Percentiles rank a stretch among this genome's conserved stretches.
phyloP scores from a whole-genome alignment of 1,140 invertebrate species.

The Pseudomyrmex concolor region DNA sequence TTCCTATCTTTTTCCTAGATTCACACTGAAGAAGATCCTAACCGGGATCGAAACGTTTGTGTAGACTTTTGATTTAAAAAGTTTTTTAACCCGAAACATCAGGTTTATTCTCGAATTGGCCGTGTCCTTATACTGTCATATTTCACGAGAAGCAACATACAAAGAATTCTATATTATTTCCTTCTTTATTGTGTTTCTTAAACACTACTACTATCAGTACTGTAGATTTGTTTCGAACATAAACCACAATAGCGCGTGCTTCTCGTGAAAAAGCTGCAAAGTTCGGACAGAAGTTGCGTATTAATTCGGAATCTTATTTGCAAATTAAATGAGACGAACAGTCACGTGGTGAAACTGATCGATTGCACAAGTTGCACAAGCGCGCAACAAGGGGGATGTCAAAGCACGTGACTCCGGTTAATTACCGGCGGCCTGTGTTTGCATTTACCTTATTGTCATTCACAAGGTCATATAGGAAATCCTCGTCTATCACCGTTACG shows the following conservation, averaged over 20 bases:
- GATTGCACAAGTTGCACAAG: background rate
- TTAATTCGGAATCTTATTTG: slow-evolving; percentile 27
- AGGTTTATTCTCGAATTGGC: too few species aligned
- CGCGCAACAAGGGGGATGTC: background rate
- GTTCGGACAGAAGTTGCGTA: background rate
- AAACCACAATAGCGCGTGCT: background rate
- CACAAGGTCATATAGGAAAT: background rate
- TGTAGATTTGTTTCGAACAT: slow-evolving; percentile 20
- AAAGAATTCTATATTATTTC: background rate
- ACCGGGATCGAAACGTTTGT: too few species aligned
- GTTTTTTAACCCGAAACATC: too few species aligned
- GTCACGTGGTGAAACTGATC: background rate
- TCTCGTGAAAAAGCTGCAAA: background rate
- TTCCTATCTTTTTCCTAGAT: too few species aligned
- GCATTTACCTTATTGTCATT: background rate
- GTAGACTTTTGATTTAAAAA: too few species aligned
- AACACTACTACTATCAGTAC: too few species aligned
- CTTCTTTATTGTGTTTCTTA: background rate
- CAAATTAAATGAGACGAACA: background rate
- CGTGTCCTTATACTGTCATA: too few species aligned
- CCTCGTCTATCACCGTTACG: too few species aligned
- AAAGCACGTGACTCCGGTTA: background rate
- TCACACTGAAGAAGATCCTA: too few species aligned
- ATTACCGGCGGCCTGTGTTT: background rate
- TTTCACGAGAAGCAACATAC: too few species aligned